phyloP scores from a whole-genome alignment of 2,113 vertebrate genomes.

The Charadrius vociferus region DNA sequence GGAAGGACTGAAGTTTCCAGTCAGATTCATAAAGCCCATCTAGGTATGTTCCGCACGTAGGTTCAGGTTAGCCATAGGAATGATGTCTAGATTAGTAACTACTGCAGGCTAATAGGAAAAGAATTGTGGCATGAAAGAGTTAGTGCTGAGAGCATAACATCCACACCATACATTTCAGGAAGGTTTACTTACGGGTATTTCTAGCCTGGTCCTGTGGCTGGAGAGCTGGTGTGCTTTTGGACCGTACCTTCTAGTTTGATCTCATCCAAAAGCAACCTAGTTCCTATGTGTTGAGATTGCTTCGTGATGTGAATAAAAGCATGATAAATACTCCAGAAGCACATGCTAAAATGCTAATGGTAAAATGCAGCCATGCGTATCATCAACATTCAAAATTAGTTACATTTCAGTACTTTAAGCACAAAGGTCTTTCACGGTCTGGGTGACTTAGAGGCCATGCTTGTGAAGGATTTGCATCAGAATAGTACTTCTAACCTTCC shows the following conservation, averaged over 20 bases:
- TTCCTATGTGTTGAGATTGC: background rate
- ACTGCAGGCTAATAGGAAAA: background rate
- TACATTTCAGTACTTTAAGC: background rate
- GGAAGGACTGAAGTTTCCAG: background rate
- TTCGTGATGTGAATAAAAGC: background rate
- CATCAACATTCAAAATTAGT: background rate
- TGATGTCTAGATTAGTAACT: background rate
- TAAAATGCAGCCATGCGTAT: background rate
- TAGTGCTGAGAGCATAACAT: background rate
- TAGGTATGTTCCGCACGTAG: background rate
- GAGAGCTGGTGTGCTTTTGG: background rate
- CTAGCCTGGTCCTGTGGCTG: background rate
- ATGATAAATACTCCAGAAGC: background rate
- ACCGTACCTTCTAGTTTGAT: background rate
- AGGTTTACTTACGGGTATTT: background rate
- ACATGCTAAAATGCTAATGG: background rate
- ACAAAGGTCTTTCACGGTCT: background rate
- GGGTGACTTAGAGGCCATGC: background rate
- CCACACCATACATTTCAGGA: background rate
- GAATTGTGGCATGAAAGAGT: background rate
- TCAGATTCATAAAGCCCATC: background rate
- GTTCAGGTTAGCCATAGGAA: background rate
- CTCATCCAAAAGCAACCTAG: background rate
- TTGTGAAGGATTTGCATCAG: background rate
- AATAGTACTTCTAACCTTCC: background rate